Evolutionary conservation across 2,888 invertebrate genomes (phyloP).

Genomic region (Laothoe populi): DNA sequence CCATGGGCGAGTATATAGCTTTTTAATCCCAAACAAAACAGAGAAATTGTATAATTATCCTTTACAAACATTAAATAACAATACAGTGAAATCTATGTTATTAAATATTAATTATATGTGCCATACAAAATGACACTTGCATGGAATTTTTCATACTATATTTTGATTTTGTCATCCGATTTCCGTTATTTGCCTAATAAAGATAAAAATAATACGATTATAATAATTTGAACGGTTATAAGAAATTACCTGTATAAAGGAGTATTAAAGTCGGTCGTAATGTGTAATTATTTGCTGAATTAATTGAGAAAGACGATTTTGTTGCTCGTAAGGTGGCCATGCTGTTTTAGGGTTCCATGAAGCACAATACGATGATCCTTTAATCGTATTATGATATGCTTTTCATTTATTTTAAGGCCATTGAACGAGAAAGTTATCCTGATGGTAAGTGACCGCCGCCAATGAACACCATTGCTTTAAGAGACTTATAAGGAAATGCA

Average conservation of each 20-base stretch:
- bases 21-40: too few species aligned
- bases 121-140: not conserved
- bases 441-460: not conserved
- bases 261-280: not conserved
- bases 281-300: constrained; percentile 3
- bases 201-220: constrained; percentile 8
- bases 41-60: too few species aligned
- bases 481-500: too few species aligned
- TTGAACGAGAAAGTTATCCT: not conserved
- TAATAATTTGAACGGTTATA: constrained; percentile 5
- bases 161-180: constrained; percentile 2
- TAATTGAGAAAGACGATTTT: constrained; percentile 5
- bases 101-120: too few species aligned
- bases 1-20: too few species aligned
- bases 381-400: not conserved
- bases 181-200: constrained; percentile 2
- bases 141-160: not conserved
- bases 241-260: constrained; percentile 7
- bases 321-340: not conserved
- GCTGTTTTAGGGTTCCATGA: constrained; percentile 1
- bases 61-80: too few species aligned
- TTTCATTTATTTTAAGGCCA: not conserved
- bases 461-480: too few species aligned
- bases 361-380: not conserved
- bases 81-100: too few species aligned